These are phyloP conservation scores for Siniperca scherzeri DNA, from an alignment of 2,797 vertebrate species.

Conservation along the genomic window DNA sequence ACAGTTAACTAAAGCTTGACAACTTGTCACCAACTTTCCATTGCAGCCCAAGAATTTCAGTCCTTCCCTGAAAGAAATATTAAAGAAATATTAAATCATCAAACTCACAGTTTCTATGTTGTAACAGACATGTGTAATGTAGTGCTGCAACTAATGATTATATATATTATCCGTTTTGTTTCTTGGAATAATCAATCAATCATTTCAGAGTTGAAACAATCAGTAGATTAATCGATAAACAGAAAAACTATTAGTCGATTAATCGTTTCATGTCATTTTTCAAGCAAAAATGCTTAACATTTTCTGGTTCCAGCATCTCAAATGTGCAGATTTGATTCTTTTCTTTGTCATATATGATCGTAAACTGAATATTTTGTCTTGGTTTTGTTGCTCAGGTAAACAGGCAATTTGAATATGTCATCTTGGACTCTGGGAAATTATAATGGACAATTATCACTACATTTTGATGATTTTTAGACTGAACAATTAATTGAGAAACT, in stretches of 20 bases:
- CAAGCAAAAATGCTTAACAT: not conserved
- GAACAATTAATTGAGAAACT: not conserved
- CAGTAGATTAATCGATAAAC: no score
- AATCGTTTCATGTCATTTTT: not conserved
- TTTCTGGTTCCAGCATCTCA: not conserved
- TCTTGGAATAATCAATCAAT: not conserved
- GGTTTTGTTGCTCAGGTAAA: not conserved
- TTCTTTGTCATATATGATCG: not conserved
- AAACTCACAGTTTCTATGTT: not conserved
- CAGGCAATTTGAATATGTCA: not conserved
- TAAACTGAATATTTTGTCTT: not conserved
- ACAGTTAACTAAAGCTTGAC: not conserved
- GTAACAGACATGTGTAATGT: not conserved
- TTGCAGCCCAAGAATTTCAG: slow-evolving; percentile 12
- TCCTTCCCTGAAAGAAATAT: not conserved
- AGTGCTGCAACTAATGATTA: not conserved
- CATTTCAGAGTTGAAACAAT: not conserved
- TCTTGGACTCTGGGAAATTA: not conserved
- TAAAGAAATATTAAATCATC: not conserved
- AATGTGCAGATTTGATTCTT: not conserved
- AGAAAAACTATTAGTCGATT: not conserved
- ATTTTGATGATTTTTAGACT: not conserved
- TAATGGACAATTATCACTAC: not conserved
- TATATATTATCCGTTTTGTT: not conserved
- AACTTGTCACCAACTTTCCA: slow-evolving; percentile 22